Base-by-base conservation (phyloP, 2,113 vertebrate species). In the Protobothrops flavoviridis region DNA sequence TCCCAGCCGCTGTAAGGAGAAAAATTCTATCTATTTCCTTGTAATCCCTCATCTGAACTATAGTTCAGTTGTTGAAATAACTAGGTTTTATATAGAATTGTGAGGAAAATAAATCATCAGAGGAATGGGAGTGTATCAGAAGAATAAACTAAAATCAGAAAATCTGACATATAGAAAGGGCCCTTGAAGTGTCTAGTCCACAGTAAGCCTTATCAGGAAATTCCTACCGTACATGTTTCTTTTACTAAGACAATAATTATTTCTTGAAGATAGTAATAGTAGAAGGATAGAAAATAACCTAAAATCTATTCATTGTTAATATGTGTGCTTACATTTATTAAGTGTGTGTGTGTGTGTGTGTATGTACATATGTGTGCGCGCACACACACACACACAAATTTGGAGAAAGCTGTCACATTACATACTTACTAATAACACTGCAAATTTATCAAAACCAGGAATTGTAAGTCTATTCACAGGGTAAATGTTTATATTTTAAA, bases 1-100 rank as follows among this genome's bases (percentile, higher is more conserved):
- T 0, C 99, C 99, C 87, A 99, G 99, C 95, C 99, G 99, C 97
- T 99, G 99, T 99, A 96, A 99, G 99, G 97, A 90, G 57, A 92
- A 88, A 59, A 29, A 23, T 2, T 87, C 17, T 90, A 13, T 43
- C 20, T 89, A 45, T 24, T 92, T 48, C 88, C 17, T 26, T 87
- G 2, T 0, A 0, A 45, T 39, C 87, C 53, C 86, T 88, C 88
- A 55, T 93, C 53, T 20, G 6, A 86, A 48, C 9, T 50, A 57
- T 87, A 24, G 61, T 45, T 59, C 88, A 23, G 20, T 57, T 89
- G n/a, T 48, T 50, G 26, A 45, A 33, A 45, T 20, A 15, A 3
- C 13, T 69, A 50, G 11, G 53, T 85, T 91, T 13, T 85, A 81
- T 81, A 50, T 13, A 43, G 6, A 69, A 69, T 12, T 69, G 29